Base-by-base conservation (phyloP, 2,888 invertebrate genomes). In the Gymnocheta viridis region DNA sequence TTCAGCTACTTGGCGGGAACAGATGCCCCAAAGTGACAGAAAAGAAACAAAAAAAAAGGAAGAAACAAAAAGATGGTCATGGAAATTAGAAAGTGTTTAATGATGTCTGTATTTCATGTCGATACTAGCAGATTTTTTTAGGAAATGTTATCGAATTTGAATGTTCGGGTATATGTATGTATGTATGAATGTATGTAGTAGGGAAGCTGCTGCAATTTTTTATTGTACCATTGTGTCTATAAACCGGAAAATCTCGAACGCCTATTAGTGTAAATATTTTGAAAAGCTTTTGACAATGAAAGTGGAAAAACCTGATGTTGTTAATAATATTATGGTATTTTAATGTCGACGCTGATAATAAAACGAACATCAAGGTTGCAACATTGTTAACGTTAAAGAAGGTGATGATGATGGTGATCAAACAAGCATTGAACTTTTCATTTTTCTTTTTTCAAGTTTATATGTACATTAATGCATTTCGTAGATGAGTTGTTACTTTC, bases 281-380 rank as follows among this genome's bases (percentile, higher is more conserved):
- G 62, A 44, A 84, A 76, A 64, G 35, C 73, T 58, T 47, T 78
- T 84, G 69, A 41, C 73, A 85, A 85, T 24, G 86, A 86, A 86
- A 86, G 86, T 85, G 83, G 83, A 82, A 82, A 85, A 86, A 86
- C 85, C 82, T 82, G 85, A 62, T n/a, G 27, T 78, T 77, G 47
- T 70, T 72, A n/a, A 49, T 41, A 3, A 32, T 32, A 17, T 49
- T 69, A 38, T 49, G 22, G 3, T 54, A 14, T 62, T 38, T 73
- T 17, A 49, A 27, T 29, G 51, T 41, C 38, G 49, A 14, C 49
- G 12, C 27, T n/a, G 62, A 17, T 5, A 6, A 60, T 35, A 27
- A 35, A 10, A 9, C 14, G 14, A n/a, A 19, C 4, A 60, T 19
- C 47, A 47, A 66, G 38, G 56, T 66, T 56, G 64, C n/a, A 41